Evolutionary conservation across 2,113 vertebrate species (phyloP), one percentile per base, ranked within the genome.

Genomic region (Podarcis muralis): DNA sequence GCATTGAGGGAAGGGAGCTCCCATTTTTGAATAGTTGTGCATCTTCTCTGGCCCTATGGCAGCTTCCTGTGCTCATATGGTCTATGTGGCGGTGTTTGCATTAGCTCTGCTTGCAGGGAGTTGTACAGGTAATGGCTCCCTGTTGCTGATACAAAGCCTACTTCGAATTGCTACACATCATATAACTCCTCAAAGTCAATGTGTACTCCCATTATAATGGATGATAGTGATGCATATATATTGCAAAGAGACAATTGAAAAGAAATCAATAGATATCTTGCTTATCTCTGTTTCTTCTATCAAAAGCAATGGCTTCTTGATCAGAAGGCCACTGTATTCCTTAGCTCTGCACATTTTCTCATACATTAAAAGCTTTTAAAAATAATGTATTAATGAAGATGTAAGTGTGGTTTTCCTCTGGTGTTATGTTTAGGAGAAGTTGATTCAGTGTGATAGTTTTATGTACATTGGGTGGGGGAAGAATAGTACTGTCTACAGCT

Each of bases 241-340:
- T 40, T 79, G 48, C 22, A 37, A 32, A 76, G 84, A 62, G 53
- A 75, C 48, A 32, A 32, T 2, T 35, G 48, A 74, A 53, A 35
- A 85, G 48, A 85, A 69, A 30, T 69, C 27, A 85, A 12, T 66
- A 8, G 23, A 2, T 37, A 77, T 40, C 57, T 77, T 65, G 12
- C 23, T 77, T 43, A n/a, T 69, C 62, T 23, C 62, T 69, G 65
- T 69, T 53, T 59, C 78, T 74, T 22, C 71, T 37, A 18, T 85
- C 7, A 87, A 80, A 79, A 18, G 83, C 72, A 83, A 82, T 32
- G 88, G 32, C 71, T 88, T 88, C 32, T 6, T 62, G 2, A 90
- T 69, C 86, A n/a, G 66, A 88, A 48, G 78, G 27, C 59, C 81
- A n/a, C 43, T 79, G 22, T 79, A 78, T 15, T 37, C 27, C 35